A percentile compares a stretch with the other conserved stretches of the same genome.
These are phyloP conservation scores for Polydrusus tereticollis DNA, from an alignment of 2,888 invertebrate species.

Conservation along the genomic window DNA sequence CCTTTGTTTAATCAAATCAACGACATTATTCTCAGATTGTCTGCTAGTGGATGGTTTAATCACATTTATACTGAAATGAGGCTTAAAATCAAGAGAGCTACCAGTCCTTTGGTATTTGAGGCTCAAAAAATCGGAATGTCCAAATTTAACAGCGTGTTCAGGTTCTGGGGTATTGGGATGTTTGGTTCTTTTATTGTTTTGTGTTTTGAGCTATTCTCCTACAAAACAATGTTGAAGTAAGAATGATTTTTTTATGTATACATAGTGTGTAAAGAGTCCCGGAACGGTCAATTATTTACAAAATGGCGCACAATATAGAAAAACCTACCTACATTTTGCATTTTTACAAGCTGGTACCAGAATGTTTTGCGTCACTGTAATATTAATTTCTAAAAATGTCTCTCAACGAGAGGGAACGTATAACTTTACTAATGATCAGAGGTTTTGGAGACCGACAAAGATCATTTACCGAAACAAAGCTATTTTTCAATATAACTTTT, in stretches of 20 bases:
- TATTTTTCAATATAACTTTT: too few species aligned
- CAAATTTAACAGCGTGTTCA: constrained; percentile 23
- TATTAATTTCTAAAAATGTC: too few species aligned
- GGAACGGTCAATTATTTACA: too few species aligned
- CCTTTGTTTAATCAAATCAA: constrained; percentile 32
- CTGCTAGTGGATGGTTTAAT: constrained; percentile 33
- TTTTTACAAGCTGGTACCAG: too few species aligned
- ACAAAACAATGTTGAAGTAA: not conserved
- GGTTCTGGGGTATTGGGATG: constrained; percentile 23
- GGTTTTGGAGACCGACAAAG: too few species aligned
- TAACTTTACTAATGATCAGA: too few species aligned
- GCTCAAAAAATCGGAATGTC: constrained; percentile 27
- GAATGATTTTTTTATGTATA: not conserved
- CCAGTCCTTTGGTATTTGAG: constrained; percentile 32
- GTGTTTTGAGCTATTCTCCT: not conserved
- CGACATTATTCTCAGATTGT: constrained; percentile 21
- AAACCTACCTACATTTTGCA: too few species aligned
- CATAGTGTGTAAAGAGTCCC: too few species aligned
- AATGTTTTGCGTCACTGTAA: too few species aligned
- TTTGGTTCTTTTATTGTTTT: constrained; percentile 6
- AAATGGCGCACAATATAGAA: too few species aligned
- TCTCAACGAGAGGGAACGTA: too few species aligned
- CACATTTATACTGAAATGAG: constrained; percentile 31
- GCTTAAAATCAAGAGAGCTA: constrained; percentile 29
- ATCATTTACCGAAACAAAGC: too few species aligned